Base-by-base conservation (phyloP, 2,113 vertebrate species). In the Stomatorhinus ivindoensis region DNA sequence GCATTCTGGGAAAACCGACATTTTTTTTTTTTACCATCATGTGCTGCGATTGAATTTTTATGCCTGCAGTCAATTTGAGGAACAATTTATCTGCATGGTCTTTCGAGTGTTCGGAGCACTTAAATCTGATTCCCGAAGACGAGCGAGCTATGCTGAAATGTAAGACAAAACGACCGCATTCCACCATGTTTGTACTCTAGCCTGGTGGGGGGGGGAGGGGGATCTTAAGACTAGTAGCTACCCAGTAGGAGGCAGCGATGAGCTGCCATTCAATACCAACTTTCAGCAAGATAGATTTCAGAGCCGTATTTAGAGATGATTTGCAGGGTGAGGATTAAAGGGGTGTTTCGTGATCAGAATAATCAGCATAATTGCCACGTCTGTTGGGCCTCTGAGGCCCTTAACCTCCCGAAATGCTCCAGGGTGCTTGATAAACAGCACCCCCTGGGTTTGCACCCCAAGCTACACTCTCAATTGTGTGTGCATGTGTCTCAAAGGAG, bases 1-100 rank as follows among this genome's bases (percentile, higher is more conserved):
- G 84, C 87, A 87, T 88, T 92, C 88, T 89, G 89, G 92, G 87
- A 91, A 91, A 92, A 42, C 89, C 69, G 27, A 61, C 87, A 82
- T 89, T 83, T 88, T 27, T 65, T 65, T 3, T 69, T 24, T 89
- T 51, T 84, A 80, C 86, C 89, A 65, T 90, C 89, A 58, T 69
- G 53, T 89, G 88, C 31, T 89, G 53, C 88, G 88, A 91, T 90
- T 80, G 35, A 90, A 88, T 88, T 89, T 80, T 89, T 65, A 89
- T 86, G 46, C 87, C 65, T 61, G 31, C 61, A 88, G 90, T 88
- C 90, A 91, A 47, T 86, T 89, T 58, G 53, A 69, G 44, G 27
- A 89, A 82, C 83, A 83, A 42, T 88, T 46, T 86, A 42, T 73
- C 21, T 21, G 53, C 42, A 42, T 73, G 58, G 87, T 88, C 88